phyloP scores from a whole-genome alignment of 2,113 vertebrate species.

The Procavia capensis region DNA sequence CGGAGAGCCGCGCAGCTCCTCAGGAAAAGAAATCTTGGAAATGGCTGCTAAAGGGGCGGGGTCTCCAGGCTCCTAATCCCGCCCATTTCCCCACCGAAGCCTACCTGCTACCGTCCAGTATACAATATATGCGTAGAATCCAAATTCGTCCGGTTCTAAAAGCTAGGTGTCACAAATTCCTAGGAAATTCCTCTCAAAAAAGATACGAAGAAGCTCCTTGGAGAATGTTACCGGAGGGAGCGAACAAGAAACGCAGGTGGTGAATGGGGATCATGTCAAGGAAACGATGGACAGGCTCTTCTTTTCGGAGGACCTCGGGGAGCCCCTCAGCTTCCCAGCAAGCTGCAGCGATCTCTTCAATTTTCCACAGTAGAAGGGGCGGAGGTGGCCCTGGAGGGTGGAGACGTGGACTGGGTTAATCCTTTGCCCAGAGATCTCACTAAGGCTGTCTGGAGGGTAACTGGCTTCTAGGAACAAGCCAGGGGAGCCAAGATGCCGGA shows the following conservation, averaged over 20 bases:
- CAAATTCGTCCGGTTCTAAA: background rate
- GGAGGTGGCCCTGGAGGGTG: background rate
- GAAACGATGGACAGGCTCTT: background rate
- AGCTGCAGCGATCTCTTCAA: background rate
- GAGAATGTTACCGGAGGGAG: background rate
- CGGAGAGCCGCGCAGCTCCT: fast-evolving
- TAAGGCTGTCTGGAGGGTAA: background rate
- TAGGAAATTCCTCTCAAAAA: too few relatives aligned
- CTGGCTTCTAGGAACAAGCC: background rate
- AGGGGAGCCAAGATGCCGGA: background rate
- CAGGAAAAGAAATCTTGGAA: background rate
- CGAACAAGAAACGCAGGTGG: background rate
- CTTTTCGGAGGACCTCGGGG: constrained; percentile 65
- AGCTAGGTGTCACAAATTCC: background rate
- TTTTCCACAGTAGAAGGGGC: background rate
- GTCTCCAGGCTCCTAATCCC: constrained; percentile 34
- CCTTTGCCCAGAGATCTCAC: background rate
- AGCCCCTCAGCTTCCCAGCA: background rate
- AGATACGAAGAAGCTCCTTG: background rate
- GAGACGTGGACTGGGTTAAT: background rate
- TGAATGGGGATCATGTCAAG: background rate
- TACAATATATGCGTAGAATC: constrained; percentile 39
- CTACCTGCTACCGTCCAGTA: constrained; percentile 72
- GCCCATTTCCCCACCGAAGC: constrained; percentile 26
- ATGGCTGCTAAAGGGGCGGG: constrained; percentile 50